Evolutionary conservation across 2,113 vertebrate species (phyloP).

Genomic region (Crotophaga sulcirostris): DNA sequence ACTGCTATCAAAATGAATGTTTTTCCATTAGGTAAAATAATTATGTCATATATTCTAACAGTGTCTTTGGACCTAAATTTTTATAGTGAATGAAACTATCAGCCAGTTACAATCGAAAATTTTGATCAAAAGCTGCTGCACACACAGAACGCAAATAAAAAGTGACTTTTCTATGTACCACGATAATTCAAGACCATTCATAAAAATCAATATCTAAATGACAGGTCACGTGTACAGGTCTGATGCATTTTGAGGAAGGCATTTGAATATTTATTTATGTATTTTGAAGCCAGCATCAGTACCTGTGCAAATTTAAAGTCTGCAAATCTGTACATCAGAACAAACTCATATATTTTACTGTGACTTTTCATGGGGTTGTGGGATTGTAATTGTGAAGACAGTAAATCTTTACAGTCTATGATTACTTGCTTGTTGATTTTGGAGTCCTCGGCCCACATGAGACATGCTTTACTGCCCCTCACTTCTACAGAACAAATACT

Average conservation of each 20-base stretch:
- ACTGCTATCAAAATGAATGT: slow-evolving; percentile 1
- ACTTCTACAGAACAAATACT: not conserved
- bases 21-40: slow-evolving; percentile 52
- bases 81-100: not conserved
- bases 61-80: not conserved
- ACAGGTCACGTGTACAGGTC: not conserved
- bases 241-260: not conserved
- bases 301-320: not conserved
- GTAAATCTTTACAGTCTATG: not conserved
- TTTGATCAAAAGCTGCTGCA: not conserved
- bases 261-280: not conserved
- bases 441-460: not conserved
- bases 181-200: not conserved
- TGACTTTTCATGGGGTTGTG: not conserved
- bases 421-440: not conserved
- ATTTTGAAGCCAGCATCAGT: not conserved
- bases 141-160: not conserved
- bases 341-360: not conserved
- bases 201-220: not conserved
- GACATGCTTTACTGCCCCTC: not conserved
- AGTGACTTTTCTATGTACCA: not conserved
- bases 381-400: not conserved
- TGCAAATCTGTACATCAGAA: not conserved
- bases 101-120: not conserved
- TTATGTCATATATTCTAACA: slow-evolving; percentile 21